phyloP scores from a whole-genome alignment of 2,797 vertebrate genomes.

The Alca torda region DNA sequence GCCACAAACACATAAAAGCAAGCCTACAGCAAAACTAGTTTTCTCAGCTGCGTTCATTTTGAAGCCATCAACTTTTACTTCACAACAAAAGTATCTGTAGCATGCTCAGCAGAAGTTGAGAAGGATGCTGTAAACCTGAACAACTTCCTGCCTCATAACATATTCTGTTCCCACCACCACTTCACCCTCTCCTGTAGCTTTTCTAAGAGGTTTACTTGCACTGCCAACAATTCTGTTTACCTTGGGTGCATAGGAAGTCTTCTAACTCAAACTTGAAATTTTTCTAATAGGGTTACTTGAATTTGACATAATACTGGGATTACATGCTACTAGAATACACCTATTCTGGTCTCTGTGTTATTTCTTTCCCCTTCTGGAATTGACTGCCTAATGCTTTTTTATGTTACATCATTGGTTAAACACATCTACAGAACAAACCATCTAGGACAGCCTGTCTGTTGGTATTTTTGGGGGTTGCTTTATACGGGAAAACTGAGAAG shows the following conservation, averaged over 20 bases:
- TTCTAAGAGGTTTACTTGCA: background rate
- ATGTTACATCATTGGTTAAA: background rate
- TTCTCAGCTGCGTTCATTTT: background rate
- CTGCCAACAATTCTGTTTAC: background rate
- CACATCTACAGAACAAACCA: background rate
- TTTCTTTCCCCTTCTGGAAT: background rate
- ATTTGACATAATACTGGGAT: background rate
- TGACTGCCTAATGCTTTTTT: background rate
- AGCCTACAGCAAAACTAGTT: background rate
- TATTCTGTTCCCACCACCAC: background rate
- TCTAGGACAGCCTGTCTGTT: background rate
- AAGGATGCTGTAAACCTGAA: background rate
- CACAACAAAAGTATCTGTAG: background rate
- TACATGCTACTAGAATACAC: background rate
- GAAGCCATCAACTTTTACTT: background rate
- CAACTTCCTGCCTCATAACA: background rate
- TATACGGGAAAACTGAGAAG: background rate
- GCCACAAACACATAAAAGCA: background rate
- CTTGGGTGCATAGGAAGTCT: background rate
- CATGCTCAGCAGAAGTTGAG: background rate
- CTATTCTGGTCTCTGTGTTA: background rate
- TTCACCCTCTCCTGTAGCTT: background rate
- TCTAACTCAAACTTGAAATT: background rate
- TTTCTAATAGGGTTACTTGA: background rate
- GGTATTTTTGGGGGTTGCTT: background rate